Evolutionary conservation across 2,888 invertebrate species (phyloP).

Genomic region (Drosophila mimetica): DNA sequence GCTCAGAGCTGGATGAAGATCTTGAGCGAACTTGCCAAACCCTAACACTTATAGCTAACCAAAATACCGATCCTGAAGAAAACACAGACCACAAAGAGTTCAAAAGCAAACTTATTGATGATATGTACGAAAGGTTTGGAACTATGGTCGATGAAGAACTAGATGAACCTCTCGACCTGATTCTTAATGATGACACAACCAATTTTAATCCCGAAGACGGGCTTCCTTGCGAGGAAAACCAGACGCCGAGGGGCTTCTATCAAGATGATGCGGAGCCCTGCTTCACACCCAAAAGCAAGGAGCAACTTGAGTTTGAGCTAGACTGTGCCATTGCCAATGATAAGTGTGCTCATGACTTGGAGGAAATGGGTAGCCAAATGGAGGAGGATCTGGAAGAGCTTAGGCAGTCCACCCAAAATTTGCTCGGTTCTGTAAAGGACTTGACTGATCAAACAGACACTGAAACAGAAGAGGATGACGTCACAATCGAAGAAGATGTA

Average conservation of each 20-base stretch:
- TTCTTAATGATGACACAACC: constrained; percentile 9
- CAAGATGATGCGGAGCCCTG: background rate
- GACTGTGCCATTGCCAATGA: constrained; percentile 59
- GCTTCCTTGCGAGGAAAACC: constrained; percentile 3
- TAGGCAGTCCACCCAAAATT: constrained; percentile 6
- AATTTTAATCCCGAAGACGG: constrained; percentile 16
- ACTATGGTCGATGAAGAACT: constrained; percentile 15
- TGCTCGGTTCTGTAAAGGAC: background rate
- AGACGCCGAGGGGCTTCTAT: background rate
- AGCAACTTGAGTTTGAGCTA: constrained; percentile 54
- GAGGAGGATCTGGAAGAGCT: constrained; percentile 62
- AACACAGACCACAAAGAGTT: constrained; percentile 35
- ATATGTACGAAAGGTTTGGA: constrained; percentile 52
- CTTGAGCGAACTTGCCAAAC: constrained; percentile 28
- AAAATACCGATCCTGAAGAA: background rate
- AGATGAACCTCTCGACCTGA: constrained; percentile 6
- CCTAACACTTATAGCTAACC: constrained; percentile 29
- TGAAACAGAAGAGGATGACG: constrained; percentile 39
- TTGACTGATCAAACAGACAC: constrained; percentile 2
- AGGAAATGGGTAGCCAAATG: constrained; percentile 61
- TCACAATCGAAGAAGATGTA: background rate
- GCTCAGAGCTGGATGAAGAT: constrained; percentile 37
- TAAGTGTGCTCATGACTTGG: constrained; percentile 61
- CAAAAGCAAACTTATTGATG: constrained; percentile 27
- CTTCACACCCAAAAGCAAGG: constrained; percentile 14